Conservation (phyloP, 2,797 vertebrate genomes). For the Macrochelys suwanniensis region DNA sequence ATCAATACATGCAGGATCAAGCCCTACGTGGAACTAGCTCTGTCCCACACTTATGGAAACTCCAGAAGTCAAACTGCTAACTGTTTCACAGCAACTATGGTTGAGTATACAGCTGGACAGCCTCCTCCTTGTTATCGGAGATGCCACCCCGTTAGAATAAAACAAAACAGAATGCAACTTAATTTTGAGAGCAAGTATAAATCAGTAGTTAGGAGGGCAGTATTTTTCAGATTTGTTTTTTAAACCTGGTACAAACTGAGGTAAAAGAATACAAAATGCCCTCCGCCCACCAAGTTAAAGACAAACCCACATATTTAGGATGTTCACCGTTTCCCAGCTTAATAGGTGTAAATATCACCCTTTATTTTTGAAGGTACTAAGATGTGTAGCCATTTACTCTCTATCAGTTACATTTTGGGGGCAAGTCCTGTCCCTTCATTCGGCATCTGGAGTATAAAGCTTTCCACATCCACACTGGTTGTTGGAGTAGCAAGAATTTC, state of each 20-base stretch:
- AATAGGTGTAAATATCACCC: not conserved
- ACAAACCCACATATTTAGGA: not conserved
- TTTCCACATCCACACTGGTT: fast-evolving
- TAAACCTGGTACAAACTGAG: too few relatives aligned
- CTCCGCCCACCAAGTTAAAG: not conserved
- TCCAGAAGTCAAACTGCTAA: not conserved
- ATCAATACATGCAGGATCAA: fast-evolving
- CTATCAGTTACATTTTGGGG: not conserved
- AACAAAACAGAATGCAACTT: constrained; percentile 16
- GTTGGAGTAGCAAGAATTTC: not conserved
- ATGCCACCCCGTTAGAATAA: constrained; percentile 34
- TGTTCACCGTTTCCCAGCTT: not conserved
- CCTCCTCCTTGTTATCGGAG: not conserved
- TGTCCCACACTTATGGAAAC: fast-evolving
- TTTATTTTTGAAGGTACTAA: not conserved
- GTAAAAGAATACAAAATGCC: not conserved
- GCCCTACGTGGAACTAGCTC: fast-evolving
- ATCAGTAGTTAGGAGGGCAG: too few relatives aligned
- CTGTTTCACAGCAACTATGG: not conserved
- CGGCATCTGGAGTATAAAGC: fast-evolving
- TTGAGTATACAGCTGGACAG: constrained; percentile 21
- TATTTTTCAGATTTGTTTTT: too few relatives aligned
- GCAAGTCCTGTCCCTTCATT: not conserved
- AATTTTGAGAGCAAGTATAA: not conserved
- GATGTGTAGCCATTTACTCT: fast-evolving